A percentile compares a stretch with the other conserved stretches of the same genome.
These are phyloP conservation scores for Eristalis pertinax DNA, from an alignment of 2,888 invertebrate genomes.

Conservation along the genomic window DNA sequence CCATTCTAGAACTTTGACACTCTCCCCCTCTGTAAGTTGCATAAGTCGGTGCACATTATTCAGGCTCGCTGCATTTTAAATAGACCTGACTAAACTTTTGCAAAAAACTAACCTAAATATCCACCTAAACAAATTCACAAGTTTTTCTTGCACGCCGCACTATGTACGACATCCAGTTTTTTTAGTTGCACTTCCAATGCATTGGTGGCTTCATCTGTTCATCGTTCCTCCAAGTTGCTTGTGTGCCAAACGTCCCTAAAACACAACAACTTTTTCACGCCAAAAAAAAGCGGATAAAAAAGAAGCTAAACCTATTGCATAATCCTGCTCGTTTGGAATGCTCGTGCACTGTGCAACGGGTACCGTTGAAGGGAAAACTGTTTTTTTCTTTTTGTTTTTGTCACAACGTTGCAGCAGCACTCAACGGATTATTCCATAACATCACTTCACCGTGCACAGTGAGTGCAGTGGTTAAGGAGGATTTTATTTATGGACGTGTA, in stretches of 20 bases:
- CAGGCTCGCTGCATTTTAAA: too few species aligned
- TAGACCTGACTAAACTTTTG: neutral
- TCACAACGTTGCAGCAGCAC: neutral
- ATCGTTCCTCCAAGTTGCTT: neutral
- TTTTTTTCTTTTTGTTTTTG: neutral
- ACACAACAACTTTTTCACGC: neutral
- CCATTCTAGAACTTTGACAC: too few species aligned
- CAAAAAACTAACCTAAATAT: neutral
- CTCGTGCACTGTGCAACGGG: neutral
- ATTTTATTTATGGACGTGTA: slow-evolving; percentile 3
- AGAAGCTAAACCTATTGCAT: slow-evolving; percentile 3
- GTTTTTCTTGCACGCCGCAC: neutral
- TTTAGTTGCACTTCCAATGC: neutral
- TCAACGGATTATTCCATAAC: slow-evolving; percentile 2
- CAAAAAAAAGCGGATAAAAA: neutral
- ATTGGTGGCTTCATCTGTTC: neutral
- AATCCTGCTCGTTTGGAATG: neutral
- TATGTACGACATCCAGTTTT: neutral
- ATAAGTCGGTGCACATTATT: too few species aligned
- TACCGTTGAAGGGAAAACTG: neutral
- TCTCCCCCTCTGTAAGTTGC: too few species aligned
- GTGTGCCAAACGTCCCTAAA: neutral
- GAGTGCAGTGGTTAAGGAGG: neutral
- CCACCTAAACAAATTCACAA: neutral
- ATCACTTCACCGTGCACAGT: slow-evolving; percentile 2